Base-by-base conservation (phyloP, 2,888 invertebrate genomes). In the Chloroclysta siterata region DNA sequence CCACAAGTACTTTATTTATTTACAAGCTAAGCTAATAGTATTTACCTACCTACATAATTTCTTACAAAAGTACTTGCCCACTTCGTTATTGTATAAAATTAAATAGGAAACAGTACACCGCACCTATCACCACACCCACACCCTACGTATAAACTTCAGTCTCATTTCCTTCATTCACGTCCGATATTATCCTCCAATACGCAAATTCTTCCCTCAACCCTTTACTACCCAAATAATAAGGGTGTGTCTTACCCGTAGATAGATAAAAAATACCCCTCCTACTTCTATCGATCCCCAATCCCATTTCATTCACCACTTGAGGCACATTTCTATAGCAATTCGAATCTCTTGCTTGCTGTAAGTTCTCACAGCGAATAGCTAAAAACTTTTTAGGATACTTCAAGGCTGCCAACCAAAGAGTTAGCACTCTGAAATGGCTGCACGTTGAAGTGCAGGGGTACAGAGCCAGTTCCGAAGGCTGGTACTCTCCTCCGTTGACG, bases 401-500 rank as follows among this genome's bases (percentile, higher is more conserved):
- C 50, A 91, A 60, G 0, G 89, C 86, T 0, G 88, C 76, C 0
- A 87, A 46, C 93, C 93, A 92, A 17, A 90, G 65, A 0, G 79
- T 47, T 0, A 92, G 68, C 0, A 90, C 85, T 33, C 87, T 74
- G 13, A 92, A 91, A 72, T 93, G 92, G 65, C 93, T 93, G 65
- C 93, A 93, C 0, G 87, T 88, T 0, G 83, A 75, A 0, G 88
- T 82, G 59, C 92, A 93, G 1, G 88, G 87, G 41, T 85, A 88
- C 1, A 85, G 63, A 5, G 70, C 78, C 0, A 90, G 70, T 41
- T 91, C 89, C 0, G 89, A 82, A 0, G 92, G 91, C 68, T 93
- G 92, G 70, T 79, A 92, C 64, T 93, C 93, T 0, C 92, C 93
- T 0, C 93, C 93, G 47, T 93, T 93, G 0, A 92, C 78, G 65